Conservation (phyloP, 1,140 invertebrate species). For the Bradynema listronoti region DNA sequence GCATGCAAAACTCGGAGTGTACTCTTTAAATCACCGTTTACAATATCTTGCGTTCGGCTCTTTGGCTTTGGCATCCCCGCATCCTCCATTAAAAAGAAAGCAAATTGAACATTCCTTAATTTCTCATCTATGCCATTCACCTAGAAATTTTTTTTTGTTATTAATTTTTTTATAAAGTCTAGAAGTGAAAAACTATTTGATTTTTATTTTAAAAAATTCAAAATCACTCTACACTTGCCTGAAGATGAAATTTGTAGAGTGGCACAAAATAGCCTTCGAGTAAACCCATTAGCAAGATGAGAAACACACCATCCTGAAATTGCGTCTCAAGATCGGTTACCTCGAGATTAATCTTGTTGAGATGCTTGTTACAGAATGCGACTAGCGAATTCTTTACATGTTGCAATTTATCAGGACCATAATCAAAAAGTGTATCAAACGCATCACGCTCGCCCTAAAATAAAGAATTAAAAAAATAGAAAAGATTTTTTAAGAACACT, state of each 20-base stretch:
- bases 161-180: no score
- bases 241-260: slow-evolving; percentile 80
- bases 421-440: slow-evolving; percentile 96
- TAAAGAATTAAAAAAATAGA: no score
- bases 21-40: slow-evolving; percentile 92
- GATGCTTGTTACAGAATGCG: slow-evolving; percentile 94
- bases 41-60: slow-evolving; percentile 84
- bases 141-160: no score
- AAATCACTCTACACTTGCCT: slow-evolving; percentile 25
- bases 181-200: no score
- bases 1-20: no score
- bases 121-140: slow-evolving; percentile 65
- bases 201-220: slow-evolving; percentile 4
- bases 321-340: slow-evolving; percentile 85
- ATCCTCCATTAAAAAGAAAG: slow-evolving; percentile 96
- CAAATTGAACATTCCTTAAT: slow-evolving; percentile 90
- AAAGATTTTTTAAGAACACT: no score
- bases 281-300: slow-evolving; percentile 86
- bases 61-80: slow-evolving; percentile 89
- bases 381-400: slow-evolving; percentile 94
- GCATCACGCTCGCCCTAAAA: slow-evolving; percentile 71
- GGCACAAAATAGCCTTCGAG: slow-evolving; percentile 97
- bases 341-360: slow-evolving; percentile 92
- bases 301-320: slow-evolving; percentile 93
- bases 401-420: slow-evolving; percentile 90